Percentiles rank a stretch among this genome's conserved stretches.
Evolutionary conservation across 2,797 vertebrate genomes (phyloP).

Genomic region (Chanos chanos): DNA sequence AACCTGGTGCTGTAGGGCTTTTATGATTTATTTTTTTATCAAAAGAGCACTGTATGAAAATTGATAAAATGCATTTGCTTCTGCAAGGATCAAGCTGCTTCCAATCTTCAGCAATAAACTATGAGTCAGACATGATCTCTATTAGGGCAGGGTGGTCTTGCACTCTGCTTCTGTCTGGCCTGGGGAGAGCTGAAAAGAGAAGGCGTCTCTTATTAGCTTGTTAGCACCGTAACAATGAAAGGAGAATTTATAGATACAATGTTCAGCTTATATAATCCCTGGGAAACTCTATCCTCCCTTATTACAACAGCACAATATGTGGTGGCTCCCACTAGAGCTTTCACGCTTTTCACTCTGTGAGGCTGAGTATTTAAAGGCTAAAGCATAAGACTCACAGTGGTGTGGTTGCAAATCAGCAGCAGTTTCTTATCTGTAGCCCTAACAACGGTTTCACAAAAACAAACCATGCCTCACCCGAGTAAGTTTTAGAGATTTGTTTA

Average conservation of each 20-base stretch:
- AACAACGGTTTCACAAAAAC: conserved; percentile 17
- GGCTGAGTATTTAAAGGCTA: conserved; percentile 20
- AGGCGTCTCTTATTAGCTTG: conserved; percentile 42
- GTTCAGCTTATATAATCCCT: conserved; percentile 33
- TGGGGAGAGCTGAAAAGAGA: neutral
- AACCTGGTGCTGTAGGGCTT: too few species aligned
- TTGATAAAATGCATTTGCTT: too few species aligned
- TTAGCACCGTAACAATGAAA: conserved; percentile 49
- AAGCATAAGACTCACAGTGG: conserved; percentile 5
- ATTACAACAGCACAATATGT: conserved; percentile 43
- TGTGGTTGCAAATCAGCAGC: too few species aligned
- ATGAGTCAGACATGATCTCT: too few species aligned
- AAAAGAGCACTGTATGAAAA: too few species aligned
- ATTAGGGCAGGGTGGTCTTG: too few species aligned
- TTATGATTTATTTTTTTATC: too few species aligned
- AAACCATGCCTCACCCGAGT: neutral
- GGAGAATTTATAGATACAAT: conserved; percentile 54
- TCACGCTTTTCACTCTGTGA: conserved; percentile 24
- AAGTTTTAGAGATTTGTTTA: too few species aligned
- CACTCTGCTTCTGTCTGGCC: neutral
- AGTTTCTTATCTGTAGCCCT: conserved; percentile 1
- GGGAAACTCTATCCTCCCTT: conserved; percentile 33
- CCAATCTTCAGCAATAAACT: too few species aligned
- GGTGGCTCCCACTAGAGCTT: conserved; percentile 12
- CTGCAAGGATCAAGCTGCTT: too few species aligned